These are phyloP conservation scores for Megaceryle maxima DNA, from an alignment of 2,113 vertebrate genomes.

Conservation along the genomic window DNA sequence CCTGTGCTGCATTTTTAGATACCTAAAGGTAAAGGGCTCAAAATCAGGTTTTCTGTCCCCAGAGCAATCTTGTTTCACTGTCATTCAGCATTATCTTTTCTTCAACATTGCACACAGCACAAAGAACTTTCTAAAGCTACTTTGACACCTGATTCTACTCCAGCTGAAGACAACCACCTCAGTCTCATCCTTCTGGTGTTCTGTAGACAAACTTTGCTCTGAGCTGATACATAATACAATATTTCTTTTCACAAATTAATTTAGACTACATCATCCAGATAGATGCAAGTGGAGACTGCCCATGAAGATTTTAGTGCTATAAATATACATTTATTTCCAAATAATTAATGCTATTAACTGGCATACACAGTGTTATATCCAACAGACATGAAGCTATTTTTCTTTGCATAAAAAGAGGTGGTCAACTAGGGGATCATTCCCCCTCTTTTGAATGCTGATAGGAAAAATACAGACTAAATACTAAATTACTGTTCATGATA, in stretches of 20 bases:
- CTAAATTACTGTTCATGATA: background rate
- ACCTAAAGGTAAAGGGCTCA: background rate
- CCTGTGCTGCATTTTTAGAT: constrained; percentile 42
- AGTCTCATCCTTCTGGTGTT: background rate
- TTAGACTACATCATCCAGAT: background rate
- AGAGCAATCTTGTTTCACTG: constrained; percentile 36
- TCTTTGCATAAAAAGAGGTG: background rate
- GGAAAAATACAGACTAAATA: background rate
- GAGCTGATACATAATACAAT: background rate
- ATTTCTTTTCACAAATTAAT: background rate
- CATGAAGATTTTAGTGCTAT: background rate
- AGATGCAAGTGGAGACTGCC: background rate
- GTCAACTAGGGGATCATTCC: background rate
- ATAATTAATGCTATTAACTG: background rate
- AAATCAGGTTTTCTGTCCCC: background rate
- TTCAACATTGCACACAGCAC: background rate
- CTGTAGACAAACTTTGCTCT: background rate
- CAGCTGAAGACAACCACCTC: background rate
- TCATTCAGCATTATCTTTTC: constrained; percentile 43
- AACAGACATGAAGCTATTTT: background rate
- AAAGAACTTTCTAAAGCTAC: background rate
- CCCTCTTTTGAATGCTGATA: background rate
- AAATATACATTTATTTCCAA: background rate
- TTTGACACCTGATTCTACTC: background rate
- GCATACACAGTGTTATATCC: background rate